Evolutionary conservation across 2,888 invertebrate species (phyloP), one percentile per base, ranked within the genome.

Genomic region (Paralinhomoeus sp.): DNA sequence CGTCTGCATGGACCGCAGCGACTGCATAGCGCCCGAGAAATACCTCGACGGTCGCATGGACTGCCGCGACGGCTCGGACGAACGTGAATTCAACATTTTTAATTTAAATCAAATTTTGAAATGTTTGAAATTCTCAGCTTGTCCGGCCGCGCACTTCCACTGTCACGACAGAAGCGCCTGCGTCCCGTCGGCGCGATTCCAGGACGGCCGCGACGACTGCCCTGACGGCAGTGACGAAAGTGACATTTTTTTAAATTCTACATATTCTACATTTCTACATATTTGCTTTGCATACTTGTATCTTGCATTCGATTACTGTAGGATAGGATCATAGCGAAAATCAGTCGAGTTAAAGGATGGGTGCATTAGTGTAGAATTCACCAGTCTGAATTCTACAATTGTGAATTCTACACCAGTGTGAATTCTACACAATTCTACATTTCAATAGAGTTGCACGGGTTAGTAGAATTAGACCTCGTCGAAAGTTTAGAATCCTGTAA

Each of bases 221-320:
- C 48, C 48, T 18, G 63, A 64, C 49, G 56, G 54, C 21, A 60
- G 60, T 13, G 64, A 64, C 50, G 64, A 64, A 57, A 61, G 62
- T 63, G 44, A 49, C 53, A 38, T 23, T 13, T 23, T 27, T 5
- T 7, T 18, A 13, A 7, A n/a, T 36, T 36, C 12, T 5, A 31
- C 7, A 31, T 31, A 31, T 7, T 34, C 24, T 34, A 21, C 37
- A n/a, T 21, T 37, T 37, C 31, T 9, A 36, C 18, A 13, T 36
- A 36, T 36, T n/a, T 13, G 36, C 18, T 36, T 36, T 36, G 5
- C 18, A 13, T 18, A n/a, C n/a, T n/a, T n/a, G n/a, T n/a, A n/a
- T n/a, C n/a, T n/a, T n/a, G n/a, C n/a, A n/a, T n/a, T n/a, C n/a
- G n/a, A n/a, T n/a, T n/a, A n/a, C n/a, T n/a, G n/a, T n/a, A n/a